Conservation (phyloP, 2,113 vertebrate species). For the Turdus rufiventris region DNA sequence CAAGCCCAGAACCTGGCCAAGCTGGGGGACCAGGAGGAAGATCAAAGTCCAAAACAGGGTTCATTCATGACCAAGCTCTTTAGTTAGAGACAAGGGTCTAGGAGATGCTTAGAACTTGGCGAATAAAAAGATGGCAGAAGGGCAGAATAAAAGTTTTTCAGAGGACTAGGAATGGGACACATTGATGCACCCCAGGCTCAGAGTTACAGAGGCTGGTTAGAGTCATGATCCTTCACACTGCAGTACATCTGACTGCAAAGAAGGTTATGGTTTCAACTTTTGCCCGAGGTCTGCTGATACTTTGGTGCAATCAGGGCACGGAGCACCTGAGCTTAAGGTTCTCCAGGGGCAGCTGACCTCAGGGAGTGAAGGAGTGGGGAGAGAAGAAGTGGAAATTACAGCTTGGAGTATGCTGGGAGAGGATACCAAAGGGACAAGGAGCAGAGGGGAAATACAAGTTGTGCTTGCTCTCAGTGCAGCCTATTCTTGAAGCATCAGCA, state of each 20-base stretch:
- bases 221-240: background rate
- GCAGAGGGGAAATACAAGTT: background rate
- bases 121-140: background rate
- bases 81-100: background rate
- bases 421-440: background rate
- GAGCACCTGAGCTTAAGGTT: fast-evolving
- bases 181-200: background rate
- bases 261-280: background rate
- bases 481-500: background rate
- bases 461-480: background rate
- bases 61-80: background rate
- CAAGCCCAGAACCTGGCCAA: background rate
- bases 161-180: background rate
- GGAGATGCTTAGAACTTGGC: background rate
- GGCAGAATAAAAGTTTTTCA: background rate
- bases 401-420: background rate
- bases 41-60: background rate
- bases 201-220: background rate
- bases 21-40: background rate
- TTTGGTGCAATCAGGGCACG: background rate
- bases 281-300: background rate
- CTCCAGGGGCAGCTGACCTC: background rate
- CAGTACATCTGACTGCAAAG: background rate
- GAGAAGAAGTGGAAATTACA: background rate
- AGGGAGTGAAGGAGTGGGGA: background rate